Evolutionary conservation across 2,888 invertebrate species (phyloP).

Genomic region (Melieria picta): DNA sequence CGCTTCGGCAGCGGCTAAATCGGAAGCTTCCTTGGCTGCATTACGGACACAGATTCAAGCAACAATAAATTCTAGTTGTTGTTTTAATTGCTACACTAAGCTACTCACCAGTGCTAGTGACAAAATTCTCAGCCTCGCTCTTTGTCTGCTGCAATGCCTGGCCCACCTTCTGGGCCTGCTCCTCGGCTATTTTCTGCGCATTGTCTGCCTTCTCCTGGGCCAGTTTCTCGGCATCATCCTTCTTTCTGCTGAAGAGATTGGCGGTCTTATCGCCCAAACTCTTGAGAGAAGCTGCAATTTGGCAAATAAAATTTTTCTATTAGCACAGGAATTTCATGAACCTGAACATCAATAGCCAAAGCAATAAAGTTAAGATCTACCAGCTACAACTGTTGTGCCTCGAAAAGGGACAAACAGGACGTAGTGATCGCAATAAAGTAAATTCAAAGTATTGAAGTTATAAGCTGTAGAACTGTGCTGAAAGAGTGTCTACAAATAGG

Average conservation of each 20-base stretch:
- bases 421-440: too few species aligned
- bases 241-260: conserved; percentile 76
- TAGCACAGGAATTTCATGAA: not conserved
- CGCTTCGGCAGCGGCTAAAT: conserved; percentile 59
- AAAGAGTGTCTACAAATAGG: too few species aligned
- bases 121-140: conserved; percentile 68
- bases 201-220: conserved; percentile 72
- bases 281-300: conserved; percentile 73
- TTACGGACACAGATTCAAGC: conserved; percentile 8
- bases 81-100: not conserved
- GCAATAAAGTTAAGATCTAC: too few species aligned
- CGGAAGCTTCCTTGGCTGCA: conserved; percentile 65
- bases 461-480: too few species aligned
- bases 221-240: conserved; percentile 75
- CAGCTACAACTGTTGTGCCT: too few species aligned
- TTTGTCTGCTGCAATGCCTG: conserved; percentile 72
- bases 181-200: conserved; percentile 72
- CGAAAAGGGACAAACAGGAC: too few species aligned
- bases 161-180: conserved; percentile 73
- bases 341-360: too few species aligned
- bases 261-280: conserved; percentile 79
- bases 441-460: too few species aligned
- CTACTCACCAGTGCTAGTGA: conserved; percentile 66
- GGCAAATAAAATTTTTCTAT: not conserved
- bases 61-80: not conserved